Base-by-base conservation (phyloP, 2,113 vertebrate species). In the Myotis lucifugus region DNA sequence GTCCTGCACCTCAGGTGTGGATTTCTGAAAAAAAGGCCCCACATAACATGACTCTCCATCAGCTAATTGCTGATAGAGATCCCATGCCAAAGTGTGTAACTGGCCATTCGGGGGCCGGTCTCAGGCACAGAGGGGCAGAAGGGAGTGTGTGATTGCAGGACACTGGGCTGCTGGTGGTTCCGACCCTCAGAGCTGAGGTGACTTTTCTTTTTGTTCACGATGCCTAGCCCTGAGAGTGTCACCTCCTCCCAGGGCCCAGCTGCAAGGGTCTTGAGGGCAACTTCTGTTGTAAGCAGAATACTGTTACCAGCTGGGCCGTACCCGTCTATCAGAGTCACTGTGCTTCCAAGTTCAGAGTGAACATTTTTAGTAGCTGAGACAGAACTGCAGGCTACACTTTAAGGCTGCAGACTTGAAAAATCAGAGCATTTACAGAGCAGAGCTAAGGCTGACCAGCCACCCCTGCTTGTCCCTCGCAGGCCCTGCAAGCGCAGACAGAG, bases 341-440 rank as follows among this genome's bases (percentile, higher is more conserved):
- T 90, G 50, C 77, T 84, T 96, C 86, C 91, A 87, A 59, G 46
- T 91, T 97, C 95, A 61, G 70, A 81, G 87, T 79, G 85, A 67
- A 59, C 46, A n/a, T 94, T 92, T 97, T 96, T 94, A 96, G 92
- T 37, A 76, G 89, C 40, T 79, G 69, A 96, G 87, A 79, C 82
- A 56, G 79, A 78, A 84, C 92, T 61, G 87, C 90, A 81, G 93
- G 91, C 94, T 79, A 40, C 0, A 48, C 95, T 93, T 94, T 95
- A 94, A 96, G 91, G 37, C 79, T 81, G 48, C 72, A 77, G 69
- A 79, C 93, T 96, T 93, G 97, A 95, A 78, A 85, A 97, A 76
- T 56, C 56, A 56, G 46, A 94, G 74, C n/a, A 0, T 77, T 94
- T 94, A 86, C 92, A 27, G 29, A 96, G 73, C 88, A 8, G 23